These are phyloP conservation scores for Notechis scutatus DNA, from an alignment of 2,113 vertebrate genomes.

Conservation along the genomic window DNA sequence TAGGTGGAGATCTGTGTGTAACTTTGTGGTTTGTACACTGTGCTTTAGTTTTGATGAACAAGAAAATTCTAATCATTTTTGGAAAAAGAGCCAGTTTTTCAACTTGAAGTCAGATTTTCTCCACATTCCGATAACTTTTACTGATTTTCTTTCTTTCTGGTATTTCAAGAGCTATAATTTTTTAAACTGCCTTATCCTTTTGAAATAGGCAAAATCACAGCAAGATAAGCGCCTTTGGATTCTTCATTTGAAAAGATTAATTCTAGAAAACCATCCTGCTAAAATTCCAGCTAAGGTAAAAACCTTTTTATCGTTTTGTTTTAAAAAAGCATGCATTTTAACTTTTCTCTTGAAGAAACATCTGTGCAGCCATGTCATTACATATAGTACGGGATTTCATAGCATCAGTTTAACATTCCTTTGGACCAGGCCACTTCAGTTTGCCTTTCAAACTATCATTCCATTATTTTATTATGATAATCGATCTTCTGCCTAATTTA, in stretches of 20 bases:
- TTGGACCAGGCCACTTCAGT: neutral
- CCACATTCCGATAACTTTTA: neutral
- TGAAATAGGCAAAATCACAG: conserved; percentile 87
- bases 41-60: neutral
- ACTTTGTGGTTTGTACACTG: neutral
- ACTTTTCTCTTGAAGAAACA: neutral
- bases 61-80: neutral
- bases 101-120: neutral
- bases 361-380: neutral
- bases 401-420: neutral
- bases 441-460: neutral
- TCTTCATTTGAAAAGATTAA: conserved; percentile 93
- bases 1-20: neutral
- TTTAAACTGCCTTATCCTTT: neutral
- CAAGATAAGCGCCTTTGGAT: conserved; percentile 98
- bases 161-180: neutral
- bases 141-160: neutral
- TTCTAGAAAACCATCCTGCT: conserved; percentile 96
- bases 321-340: neutral
- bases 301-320: neutral
- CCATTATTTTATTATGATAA: neutral
- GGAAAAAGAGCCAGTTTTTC: neutral
- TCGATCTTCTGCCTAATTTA: neutral
- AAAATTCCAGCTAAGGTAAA: conserved; percentile 98
- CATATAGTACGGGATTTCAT: neutral